Base-by-base conservation (phyloP, 2,113 vertebrate species). In the Ptyas mucosa region DNA sequence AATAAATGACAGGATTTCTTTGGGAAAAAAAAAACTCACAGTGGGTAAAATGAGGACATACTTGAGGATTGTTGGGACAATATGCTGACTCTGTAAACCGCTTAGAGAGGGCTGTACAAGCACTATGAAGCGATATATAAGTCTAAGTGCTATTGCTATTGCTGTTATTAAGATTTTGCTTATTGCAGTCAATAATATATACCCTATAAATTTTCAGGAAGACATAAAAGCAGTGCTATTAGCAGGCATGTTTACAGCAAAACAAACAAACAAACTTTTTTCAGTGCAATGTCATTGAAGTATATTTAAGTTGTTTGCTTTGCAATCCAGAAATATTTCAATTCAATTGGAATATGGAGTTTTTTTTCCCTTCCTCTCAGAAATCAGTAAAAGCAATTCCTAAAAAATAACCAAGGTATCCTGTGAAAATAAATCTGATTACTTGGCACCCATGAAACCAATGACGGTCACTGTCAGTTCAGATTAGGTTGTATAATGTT, bases 141-240 rank as follows among this genome's bases (percentile, higher is more conserved):
- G 43, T 46, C 43, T 46, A 46, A 46, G 43, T 46, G 43, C 43
- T 46, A 46, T 46, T 46, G 43, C 43, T 46, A 46, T 46, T 46
- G 43, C 43, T 46, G 4, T 46, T 46, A 46, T 46, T 46, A 46
- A 95, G 57, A 95, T 94, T 87, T 61, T 93, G 90, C 46, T 86
- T 94, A 92, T 58, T 96, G 90, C 93, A 96, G 96, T 97, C 93
- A 89, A 89, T 92, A 91, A 92, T 96, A 96, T 96, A 96, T 97
- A 97, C 96, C 51, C 3, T 92, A 89, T 91, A 12, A 87, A 88
- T 94, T 93, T 92, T 95, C 91, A 96, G 94, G 94, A 95, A 97
- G 95, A 97, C 26, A 95, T 58, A 75, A 97, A 97, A 96, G 93
- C 86, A 96, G 94, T 26, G 86, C 92, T 91, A 95, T 96, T 96